A percentile compares a stretch with the other conserved stretches of the same genome.
Evolutionary conservation across 2,888 invertebrate species (phyloP).

Genomic region (Schizaphis graminum): DNA sequence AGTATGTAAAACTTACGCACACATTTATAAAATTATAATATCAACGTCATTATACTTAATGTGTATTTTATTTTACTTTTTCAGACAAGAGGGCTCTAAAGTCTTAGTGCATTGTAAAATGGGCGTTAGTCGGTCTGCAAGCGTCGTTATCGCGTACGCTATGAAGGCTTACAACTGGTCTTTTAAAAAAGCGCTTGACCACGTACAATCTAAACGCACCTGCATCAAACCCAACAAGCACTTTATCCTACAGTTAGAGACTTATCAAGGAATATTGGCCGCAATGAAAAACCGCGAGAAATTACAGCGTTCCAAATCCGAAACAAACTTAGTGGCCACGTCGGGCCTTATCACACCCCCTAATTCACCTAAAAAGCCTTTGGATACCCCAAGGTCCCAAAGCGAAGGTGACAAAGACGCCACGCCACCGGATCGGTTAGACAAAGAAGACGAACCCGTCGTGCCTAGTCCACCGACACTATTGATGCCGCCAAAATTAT

Average conservation of each 20-base stretch:
- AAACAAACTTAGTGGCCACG: conserved; percentile 83
- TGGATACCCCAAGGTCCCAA: conserved; percentile 69
- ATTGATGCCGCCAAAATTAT: conserved; percentile 57
- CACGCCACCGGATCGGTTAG: conserved; percentile 69
- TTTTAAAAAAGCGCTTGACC: conserved; percentile 87
- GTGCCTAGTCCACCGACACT: conserved; percentile 75
- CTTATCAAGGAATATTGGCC: conserved; percentile 91
- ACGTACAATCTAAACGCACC: conserved; percentile 90
- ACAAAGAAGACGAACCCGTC: conserved; percentile 73
- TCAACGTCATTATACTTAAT: not conserved
- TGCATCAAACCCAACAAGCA: conserved; percentile 97
- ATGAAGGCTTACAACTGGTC: conserved; percentile 99
- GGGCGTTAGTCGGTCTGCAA: conserved; percentile 98
- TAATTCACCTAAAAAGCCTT: conserved; percentile 46
- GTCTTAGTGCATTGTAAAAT: conserved; percentile 99
- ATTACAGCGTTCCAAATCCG: conserved; percentile 92
- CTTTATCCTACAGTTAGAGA: conserved; percentile 93
- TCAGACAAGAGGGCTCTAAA: conserved; percentile 87
- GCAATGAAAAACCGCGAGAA: conserved; percentile 97
- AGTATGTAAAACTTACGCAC: conserved; percentile 71
- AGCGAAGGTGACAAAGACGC: conserved; percentile 68
- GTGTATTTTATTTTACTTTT: conserved; percentile 55
- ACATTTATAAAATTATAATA: not conserved
- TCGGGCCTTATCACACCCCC: conserved; percentile 54
- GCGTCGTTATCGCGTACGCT: conserved; percentile 97